phyloP scores from a whole-genome alignment of 2,797 vertebrate species.

The Urocyon cinereoargenteus region DNA sequence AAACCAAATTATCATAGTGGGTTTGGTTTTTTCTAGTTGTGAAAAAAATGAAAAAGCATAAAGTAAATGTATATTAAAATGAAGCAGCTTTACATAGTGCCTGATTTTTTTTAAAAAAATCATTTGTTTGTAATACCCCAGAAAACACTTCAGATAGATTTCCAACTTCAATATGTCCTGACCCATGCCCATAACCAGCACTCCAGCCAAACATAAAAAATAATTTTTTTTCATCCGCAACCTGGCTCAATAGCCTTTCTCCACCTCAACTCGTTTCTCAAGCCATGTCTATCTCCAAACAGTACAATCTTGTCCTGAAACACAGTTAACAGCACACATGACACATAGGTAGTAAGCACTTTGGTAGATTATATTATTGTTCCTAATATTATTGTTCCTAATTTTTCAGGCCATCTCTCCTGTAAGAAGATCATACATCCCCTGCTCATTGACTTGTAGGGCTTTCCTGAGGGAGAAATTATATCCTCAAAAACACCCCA shows the following conservation, averaged over 20 bases:
- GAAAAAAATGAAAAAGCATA: conserved; percentile 19
- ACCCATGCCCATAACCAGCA: background rate
- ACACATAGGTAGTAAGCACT: background rate
- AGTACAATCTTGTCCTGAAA: background rate
- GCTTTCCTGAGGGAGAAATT: background rate
- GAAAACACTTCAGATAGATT: background rate
- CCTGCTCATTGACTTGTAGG: background rate
- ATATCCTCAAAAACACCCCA: background rate
- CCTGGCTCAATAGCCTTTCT: background rate
- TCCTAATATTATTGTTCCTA: background rate
- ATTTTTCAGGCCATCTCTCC: background rate
- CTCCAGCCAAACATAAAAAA: background rate
- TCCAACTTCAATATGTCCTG: background rate
- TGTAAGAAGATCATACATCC: background rate
- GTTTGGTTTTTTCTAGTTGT: background rate
- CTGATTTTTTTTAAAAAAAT: background rate
- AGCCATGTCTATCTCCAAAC: background rate
- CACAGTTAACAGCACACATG: background rate
- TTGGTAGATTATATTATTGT: background rate
- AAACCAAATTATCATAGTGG: background rate
- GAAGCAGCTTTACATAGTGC: background rate
- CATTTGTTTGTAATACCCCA: background rate
- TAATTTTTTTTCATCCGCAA: background rate
- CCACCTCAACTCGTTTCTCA: background rate
- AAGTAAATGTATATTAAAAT: background rate